Percentiles rank a stretch among this genome's conserved stretches.
phyloP scores from a whole-genome alignment of 53 echinoderm and acorn worm genomes.

The Stichopus horrens region DNA sequence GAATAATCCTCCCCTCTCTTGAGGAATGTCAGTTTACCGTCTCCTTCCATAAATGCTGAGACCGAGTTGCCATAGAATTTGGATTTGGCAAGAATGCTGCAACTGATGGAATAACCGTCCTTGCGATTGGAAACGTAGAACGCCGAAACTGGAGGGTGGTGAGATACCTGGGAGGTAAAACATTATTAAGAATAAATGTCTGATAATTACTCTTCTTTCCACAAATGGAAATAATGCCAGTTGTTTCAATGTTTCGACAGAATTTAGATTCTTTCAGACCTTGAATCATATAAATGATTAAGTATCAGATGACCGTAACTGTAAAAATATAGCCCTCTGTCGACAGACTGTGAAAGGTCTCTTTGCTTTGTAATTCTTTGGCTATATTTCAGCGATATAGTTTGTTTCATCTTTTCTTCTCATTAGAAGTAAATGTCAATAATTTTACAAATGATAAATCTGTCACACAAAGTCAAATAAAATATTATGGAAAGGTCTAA shows the following conservation, averaged over 20 bases:
- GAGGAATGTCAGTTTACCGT: constrained; percentile 74
- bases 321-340: no score
- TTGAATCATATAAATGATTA: no score
- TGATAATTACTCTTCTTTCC: no score
- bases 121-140: constrained; percentile 93
- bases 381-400: no score
- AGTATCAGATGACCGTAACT: no score
- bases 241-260: no score
- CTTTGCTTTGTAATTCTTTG: no score
- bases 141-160: constrained; percentile 91
- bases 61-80: constrained; percentile 97
- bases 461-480: neutral
- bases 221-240: no score
- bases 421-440: neutral
- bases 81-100: constrained; percentile 89
- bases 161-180: constrained; percentile 72
- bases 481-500: no score
- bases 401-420: no score
- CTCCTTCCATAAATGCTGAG: constrained; percentile 85
- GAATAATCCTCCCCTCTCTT: constrained; percentile 85
- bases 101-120: constrained; percentile 90
- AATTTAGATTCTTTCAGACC: no score
- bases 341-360: no score
- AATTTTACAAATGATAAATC: neutral
- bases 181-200: neutral